Base-by-base conservation (phyloP, 2,113 vertebrate species). In the Calidris pugnax region DNA sequence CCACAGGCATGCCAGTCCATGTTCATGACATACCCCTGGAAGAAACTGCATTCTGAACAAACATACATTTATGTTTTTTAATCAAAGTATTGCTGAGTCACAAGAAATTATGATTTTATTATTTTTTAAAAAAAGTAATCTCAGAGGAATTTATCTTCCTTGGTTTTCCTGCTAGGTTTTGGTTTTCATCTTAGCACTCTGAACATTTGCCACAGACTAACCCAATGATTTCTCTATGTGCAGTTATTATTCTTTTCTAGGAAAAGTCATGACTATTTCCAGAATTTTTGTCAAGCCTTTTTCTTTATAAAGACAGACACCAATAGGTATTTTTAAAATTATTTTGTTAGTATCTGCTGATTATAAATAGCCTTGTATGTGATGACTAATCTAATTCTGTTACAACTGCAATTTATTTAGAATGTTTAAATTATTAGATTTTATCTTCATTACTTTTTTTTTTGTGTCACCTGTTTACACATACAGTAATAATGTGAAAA, bases 1-100 rank as follows among this genome's bases (percentile, higher is more conserved):
- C 41, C 9, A 3, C 4, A 41, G 1, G 2, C 4, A 1, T 62
- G 8, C 33, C 67, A 12, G 6, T 5, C 51, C 24, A 27, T 11
- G 12, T 81, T 57, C 19, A 57, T 62, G 6, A 56, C 62, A 67
- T 45, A 57, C 3, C 1, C 5, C 30, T 48, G 14, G 32, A 79
- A 18, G 4, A 35, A 62, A 23, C 6, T 30, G 0, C 7, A 37
- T 62, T 72, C 19, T 57, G 33, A 74, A 57, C 6, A 33, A 23
- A 7, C 2, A 41, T 33, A 20, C 1, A 26, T 33, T 72, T 37
- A 14, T 59, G 9, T 28, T 43, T 75, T 56, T 37, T 26, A 64
- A 32, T 35, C 17, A 47, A 55, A 55, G 2, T 50, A 30, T 59
- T 50, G 15, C 19, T 50, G n/a, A 50, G 30, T 75, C 23, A 76